phyloP scores from a whole-genome alignment of 2,113 vertebrate species.

The Isurus oxyrinchus region DNA sequence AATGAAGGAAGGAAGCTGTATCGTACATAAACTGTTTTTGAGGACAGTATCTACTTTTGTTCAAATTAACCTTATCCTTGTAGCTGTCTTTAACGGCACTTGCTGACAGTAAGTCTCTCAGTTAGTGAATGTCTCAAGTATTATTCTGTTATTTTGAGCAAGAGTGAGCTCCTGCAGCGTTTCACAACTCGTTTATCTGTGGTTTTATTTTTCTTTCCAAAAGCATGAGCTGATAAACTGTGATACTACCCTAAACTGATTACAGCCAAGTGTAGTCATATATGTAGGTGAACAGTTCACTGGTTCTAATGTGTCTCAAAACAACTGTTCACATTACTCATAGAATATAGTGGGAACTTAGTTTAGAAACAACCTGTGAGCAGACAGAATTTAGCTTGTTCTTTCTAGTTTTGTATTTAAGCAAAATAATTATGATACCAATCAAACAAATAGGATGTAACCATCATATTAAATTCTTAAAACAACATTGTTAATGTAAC shows the following conservation, averaged over 20 bases:
- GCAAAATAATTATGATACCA: background rate
- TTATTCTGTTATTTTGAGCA: constrained; percentile 12
- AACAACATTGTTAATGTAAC: background rate
- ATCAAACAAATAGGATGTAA: background rate
- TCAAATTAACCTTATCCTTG: background rate
- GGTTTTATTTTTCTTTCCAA: background rate
- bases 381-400: background rate
- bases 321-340: background rate
- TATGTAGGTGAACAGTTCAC: background rate
- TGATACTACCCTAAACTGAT: background rate
- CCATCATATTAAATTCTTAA: background rate
- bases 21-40: background rate
- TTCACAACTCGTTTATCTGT: background rate
- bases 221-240: background rate
- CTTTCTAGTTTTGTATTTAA: background rate
- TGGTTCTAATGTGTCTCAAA: background rate
- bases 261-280: background rate
- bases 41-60: background rate
- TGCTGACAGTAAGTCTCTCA: background rate
- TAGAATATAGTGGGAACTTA: background rate
- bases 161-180: background rate
- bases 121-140: background rate
- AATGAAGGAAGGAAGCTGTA: background rate
- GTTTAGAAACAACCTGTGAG: background rate
- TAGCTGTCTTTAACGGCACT: background rate